A percentile compares a stretch with the other conserved stretches of the same genome.
Evolutionary conservation across 2,888 invertebrate genomes (phyloP).

Genomic region (Harmothoe impar): DNA sequence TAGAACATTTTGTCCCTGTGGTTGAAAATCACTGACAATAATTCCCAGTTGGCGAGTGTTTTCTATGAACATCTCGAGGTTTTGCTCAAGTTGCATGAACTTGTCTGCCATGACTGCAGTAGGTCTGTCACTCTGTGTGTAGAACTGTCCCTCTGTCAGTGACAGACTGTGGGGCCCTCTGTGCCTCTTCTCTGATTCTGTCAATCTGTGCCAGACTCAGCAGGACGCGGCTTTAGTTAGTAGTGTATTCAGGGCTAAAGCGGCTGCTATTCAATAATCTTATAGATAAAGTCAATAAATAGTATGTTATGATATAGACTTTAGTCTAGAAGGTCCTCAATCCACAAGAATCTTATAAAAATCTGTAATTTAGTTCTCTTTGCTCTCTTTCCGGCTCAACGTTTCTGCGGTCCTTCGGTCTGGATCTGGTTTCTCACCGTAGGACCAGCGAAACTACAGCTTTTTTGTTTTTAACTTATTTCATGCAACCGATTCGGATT

Average conservation of each 20-base stretch:
- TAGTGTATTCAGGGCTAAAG: too few species aligned
- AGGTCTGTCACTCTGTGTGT: neutral
- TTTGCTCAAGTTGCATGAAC: constrained; percentile 95
- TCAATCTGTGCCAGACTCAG: too few species aligned
- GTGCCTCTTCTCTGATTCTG: too few species aligned
- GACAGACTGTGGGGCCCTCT: neutral
- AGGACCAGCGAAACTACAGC: too few species aligned
- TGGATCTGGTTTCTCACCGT: too few species aligned
- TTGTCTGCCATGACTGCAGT: constrained; percentile 88
- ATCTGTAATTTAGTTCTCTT: neutral
- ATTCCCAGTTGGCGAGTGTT: constrained; percentile 99
- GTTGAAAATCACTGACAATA: constrained; percentile 98
- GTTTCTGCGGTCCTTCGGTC: neutral
- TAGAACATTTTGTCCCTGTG: constrained; percentile 97
- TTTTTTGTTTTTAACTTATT: too few species aligned
- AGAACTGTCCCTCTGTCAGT: too few species aligned
- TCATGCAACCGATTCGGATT: too few species aligned
- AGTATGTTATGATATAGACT: too few species aligned
- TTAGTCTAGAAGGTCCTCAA: neutral
- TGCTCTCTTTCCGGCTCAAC: neutral
- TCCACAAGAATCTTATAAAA: neutral
- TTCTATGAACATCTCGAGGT: constrained; percentile 97
- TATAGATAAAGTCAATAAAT: too few species aligned
- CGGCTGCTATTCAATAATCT: too few species aligned
- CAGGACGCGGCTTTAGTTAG: too few species aligned